Base-by-base conservation (phyloP, 2,797 vertebrate genomes). In the Syngnathus acus region DNA sequence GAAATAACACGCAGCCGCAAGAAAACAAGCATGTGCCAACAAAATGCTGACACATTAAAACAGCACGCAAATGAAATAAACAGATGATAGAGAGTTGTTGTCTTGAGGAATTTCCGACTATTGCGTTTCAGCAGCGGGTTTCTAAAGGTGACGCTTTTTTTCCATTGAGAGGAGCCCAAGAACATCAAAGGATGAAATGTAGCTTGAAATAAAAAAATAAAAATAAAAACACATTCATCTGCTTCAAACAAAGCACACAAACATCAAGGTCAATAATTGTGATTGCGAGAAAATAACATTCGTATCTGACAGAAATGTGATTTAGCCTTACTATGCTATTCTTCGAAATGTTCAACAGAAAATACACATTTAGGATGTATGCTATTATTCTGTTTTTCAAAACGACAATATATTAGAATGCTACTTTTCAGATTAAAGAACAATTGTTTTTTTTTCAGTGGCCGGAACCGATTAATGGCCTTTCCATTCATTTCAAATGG, bases 1-100 rank as follows among this genome's bases (percentile, higher is more conserved):
- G 82, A 81, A 74, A 47, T 84, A 80, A 83, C 80, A 58, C 69
- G 72, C 74, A 86, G 75, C n/a, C 21, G 9, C 42, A 14, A 45
- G 40, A 62, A 62, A 43, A 23, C 73, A 77, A 71, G 72, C 72
- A 37, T 65, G 68, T 80, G 75, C 37, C 68, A 65, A 71, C n/a
- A 69, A 72, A 72, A 74, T 70, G 72, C 70, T 75, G 51, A 67
- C 71, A 84, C 65, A 72, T 53, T 39, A 39, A 64, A 68, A 58
- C 58, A 11, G 47, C 61, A 51, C 53, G 66, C 66, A 68, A 32
- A 54, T 16, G 57, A 40, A n/a, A 68, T 73, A 70, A 72, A 64
- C 0, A 21, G 38, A 38, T 62, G 50, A 42, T 38, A 53, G 47
- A 64, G 43, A 71, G 72, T 70, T 74, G 64, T 75, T 70, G 26